These are phyloP conservation scores for Leucosticte australis DNA, from an alignment of 2,113 vertebrate species.

Conservation along the genomic window DNA sequence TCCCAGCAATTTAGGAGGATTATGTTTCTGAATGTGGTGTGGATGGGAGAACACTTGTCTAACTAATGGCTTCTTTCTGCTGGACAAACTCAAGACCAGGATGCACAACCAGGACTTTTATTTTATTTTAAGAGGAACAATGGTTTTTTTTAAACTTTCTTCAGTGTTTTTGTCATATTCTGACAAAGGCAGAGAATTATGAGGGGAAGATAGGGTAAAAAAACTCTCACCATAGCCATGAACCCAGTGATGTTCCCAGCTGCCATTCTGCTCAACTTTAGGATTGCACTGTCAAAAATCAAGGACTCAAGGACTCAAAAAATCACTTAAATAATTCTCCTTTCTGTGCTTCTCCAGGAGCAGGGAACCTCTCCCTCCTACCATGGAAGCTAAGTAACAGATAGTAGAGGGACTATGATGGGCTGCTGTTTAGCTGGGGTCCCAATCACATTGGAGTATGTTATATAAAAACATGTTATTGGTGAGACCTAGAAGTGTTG, in stretches of 20 bases:
- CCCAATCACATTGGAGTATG: neutral
- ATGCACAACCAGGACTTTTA: neutral
- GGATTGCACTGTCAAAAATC: neutral
- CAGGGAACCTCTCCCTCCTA: neutral
- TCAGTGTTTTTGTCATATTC: neutral
- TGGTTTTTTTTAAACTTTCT: neutral
- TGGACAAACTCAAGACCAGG: neutral
- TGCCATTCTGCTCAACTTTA: neutral
- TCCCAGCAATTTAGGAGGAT: neutral
- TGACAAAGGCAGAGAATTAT: neutral
- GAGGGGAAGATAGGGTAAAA: neutral
- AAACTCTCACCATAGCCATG: neutral
- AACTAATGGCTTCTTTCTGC: neutral
- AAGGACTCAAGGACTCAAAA: neutral
- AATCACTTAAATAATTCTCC: neutral
- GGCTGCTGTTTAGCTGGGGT: neutral
- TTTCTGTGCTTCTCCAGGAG: neutral
- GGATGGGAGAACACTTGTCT: neutral
- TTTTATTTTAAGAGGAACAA: neutral
- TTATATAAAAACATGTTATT: neutral
- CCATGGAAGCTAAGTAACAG: neutral
- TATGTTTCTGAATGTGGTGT: neutral
- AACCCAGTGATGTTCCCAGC: neutral
- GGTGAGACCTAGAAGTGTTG: neutral
- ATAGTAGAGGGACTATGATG: neutral